Conservation (phyloP, 2,113 vertebrate genomes). For the Accipiter cooperii region DNA sequence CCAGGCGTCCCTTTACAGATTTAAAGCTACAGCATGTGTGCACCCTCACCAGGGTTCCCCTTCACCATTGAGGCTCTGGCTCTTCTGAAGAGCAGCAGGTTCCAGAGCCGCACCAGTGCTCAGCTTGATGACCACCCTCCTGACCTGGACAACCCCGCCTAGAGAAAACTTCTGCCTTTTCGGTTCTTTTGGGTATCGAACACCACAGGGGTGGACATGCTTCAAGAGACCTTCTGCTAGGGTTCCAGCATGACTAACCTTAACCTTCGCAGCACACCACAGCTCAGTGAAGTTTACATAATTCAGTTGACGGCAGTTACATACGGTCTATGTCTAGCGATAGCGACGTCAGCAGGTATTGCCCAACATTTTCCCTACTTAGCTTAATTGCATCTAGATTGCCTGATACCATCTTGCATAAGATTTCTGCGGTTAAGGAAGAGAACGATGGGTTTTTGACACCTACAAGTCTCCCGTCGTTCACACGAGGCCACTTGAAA, state of each 20-base stretch:
- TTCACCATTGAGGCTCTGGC: background rate
- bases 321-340: background rate
- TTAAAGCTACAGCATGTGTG: background rate
- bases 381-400: background rate
- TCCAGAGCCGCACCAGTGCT: background rate
- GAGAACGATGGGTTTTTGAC: background rate
- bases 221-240: background rate
- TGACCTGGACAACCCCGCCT: background rate
- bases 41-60: background rate
- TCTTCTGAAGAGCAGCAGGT: background rate
- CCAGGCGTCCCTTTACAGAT: background rate
- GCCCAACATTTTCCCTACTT: conserved; percentile 23
- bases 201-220: background rate
- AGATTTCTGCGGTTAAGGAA: background rate
- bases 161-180: background rate
- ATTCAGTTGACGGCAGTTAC: background rate
- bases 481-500: background rate
- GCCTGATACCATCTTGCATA: background rate
- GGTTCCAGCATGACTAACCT: background rate
- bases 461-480: background rate
- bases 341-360: conserved; percentile 29
- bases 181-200: background rate
- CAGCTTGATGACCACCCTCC: background rate
- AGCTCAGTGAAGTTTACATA: conserved; percentile 25
- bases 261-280: background rate